Evolutionary conservation across 2,113 vertebrate genomes (phyloP).

Genomic region (Crypturellus undulatus): DNA sequence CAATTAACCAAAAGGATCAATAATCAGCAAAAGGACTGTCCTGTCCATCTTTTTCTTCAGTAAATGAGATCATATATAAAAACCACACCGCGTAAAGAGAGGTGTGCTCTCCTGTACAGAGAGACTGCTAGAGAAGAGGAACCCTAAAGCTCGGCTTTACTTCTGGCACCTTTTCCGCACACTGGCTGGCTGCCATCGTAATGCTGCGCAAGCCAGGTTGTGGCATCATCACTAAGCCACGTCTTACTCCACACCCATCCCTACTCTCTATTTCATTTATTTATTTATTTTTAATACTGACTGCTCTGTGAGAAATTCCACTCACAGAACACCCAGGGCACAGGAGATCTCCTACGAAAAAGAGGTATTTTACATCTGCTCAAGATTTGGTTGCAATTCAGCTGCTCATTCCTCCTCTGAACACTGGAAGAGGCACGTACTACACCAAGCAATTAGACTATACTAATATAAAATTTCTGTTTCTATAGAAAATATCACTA

Average conservation of each 20-base stretch:
- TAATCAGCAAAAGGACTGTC: background rate
- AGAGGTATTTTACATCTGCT: background rate
- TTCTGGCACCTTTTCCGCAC: background rate
- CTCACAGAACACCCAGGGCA: background rate
- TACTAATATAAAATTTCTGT: background rate
- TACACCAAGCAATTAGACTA: background rate
- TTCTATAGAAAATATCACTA: background rate
- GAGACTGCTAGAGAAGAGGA: background rate
- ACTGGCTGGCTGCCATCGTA: background rate
- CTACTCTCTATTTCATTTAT: no score
- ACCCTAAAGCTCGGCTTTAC: background rate
- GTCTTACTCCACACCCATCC: background rate
- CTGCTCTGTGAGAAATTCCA: background rate
- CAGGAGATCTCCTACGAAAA: background rate
- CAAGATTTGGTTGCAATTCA: background rate
- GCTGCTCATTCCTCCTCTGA: background rate
- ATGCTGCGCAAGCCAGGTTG: background rate
- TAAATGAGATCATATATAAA: background rate
- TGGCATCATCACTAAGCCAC: background rate
- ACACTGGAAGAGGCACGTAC: background rate
- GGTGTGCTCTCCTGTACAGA: no score
- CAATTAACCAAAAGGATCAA: background rate
- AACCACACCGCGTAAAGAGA: background rate
- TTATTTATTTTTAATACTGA: no score
- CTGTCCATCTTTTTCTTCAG: background rate